Evolutionary conservation across 2,113 vertebrate genomes (phyloP).

Genomic region (Vidua macroura): DNA sequence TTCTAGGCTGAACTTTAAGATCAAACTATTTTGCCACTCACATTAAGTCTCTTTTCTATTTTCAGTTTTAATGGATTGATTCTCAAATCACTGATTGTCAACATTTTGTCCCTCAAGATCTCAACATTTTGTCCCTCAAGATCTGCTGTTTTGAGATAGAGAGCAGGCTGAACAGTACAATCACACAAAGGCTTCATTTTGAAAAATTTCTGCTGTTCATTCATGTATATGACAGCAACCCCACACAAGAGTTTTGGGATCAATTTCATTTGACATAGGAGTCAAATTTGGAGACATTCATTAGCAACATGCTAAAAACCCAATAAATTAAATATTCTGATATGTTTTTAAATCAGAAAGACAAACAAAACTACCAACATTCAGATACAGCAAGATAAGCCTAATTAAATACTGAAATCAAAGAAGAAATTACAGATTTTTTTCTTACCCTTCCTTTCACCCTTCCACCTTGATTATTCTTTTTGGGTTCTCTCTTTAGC

Average conservation of each 20-base stretch:
- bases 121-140: neutral
- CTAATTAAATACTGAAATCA: neutral
- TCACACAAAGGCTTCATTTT: neutral
- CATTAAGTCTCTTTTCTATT: neutral
- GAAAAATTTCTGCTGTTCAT: neutral
- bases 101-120: neutral
- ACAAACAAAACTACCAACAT: neutral
- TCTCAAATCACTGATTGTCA: neutral
- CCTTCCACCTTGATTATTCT: neutral
- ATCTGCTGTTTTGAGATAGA: neutral
- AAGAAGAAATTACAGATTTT: neutral
- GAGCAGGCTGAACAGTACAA: neutral
- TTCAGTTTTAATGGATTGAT: neutral
- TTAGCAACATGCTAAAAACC: neutral
- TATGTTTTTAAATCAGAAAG: neutral
- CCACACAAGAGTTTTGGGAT: neutral
- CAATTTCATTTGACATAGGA: neutral
- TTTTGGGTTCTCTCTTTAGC: neutral
- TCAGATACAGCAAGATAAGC: neutral
- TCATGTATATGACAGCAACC: neutral
- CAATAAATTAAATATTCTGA: neutral
- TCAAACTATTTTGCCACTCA: neutral
- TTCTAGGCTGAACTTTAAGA: neutral
- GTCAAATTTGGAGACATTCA: neutral
- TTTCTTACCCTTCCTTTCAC: neutral